Evolutionary conservation across 1,140 invertebrate species (phyloP), one percentile per base, ranked within the genome.

Genomic region (Zeugodacus cucurbitae): DNA sequence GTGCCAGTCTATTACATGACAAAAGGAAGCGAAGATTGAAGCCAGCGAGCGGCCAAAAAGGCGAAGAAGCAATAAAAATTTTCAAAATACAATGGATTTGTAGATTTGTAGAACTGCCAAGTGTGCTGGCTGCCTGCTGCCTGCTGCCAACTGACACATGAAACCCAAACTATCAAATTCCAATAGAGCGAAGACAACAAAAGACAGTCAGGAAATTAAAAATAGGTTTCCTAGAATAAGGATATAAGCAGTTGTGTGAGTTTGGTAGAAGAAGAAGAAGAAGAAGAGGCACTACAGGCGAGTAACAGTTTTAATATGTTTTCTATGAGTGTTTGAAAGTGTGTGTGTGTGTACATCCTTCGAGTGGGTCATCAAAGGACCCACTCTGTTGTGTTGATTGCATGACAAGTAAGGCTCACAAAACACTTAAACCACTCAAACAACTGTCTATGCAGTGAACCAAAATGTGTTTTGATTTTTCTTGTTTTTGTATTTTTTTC

Each of bases 11-110:
- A 82, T 37, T 74, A 74, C 32, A 74, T 74, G 37, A 82, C 41
- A 82, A 54, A 82, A 54, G 74, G 5, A 82, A 48, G 37, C 22
- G n/a, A 54, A 48, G 74, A n/a, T n/a, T n/a, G n/a, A 48, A 82
- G 74, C 74, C 74, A 82, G 37, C 37, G 7, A 82, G 41, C 37
- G 74, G 74, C 41, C 37, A 41, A 82, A 17, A 82, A 82, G 41
- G 74, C 74, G 74, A 82, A 82, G 74, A 82, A 82, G 74, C 74
- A 82, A 82, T 82, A 82, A 54, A 82, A 82, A 82, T 82, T 82
- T 54, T 82, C 74, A 82, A 48, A 74, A 82, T 48, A 82, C 74
- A 82, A 82, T 82, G 8, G 74, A 82, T 82, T 82, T 82, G 74
- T 48, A 82, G 74, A 82, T 82, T 82, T 82, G 48, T 11, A n/a